Evolutionary conservation across 2,113 vertebrate species (phyloP).

Genomic region (Percopsis transmontana): DNA sequence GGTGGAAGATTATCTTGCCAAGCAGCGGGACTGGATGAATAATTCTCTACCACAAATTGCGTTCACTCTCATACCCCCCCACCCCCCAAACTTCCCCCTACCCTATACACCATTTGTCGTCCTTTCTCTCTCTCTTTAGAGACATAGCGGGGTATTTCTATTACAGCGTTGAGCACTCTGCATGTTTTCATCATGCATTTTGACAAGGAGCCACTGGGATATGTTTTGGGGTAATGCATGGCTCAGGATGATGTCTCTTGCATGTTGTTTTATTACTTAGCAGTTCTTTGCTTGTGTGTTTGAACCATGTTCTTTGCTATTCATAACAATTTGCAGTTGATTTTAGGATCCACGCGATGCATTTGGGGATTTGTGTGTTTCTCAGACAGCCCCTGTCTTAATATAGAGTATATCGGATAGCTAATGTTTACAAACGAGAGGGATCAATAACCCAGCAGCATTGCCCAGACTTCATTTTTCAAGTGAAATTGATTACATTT

Average conservation of each 20-base stretch:
- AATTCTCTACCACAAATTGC: no score
- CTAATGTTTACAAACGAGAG: conserved; percentile 46
- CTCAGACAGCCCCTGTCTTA: conserved; percentile 31
- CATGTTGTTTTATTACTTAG: no score
- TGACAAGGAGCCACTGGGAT: no score
- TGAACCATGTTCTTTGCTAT: no score
- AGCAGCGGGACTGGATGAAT: conserved; percentile 41
- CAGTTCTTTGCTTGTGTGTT: no score
- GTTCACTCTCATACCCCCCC: no score
- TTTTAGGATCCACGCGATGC: no score
- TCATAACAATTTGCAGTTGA: no score
- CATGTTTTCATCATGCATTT: conserved; percentile 32
- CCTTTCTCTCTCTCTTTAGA: conserved; percentile 13
- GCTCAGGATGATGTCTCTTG: no score
- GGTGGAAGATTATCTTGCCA: conserved; percentile 70
- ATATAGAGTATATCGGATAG: conserved; percentile 49
- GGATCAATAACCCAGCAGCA: conserved; percentile 55
- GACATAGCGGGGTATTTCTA: no score
- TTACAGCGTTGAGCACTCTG: conserved; percentile 7
- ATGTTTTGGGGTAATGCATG: no score
- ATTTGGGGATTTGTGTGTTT: no score
- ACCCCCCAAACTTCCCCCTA: background rate
- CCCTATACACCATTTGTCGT: background rate
- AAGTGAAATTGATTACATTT: conserved; percentile 58
- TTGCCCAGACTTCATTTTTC: conserved; percentile 53